Base-by-base conservation (phyloP, 2,888 invertebrate species). In the Bellardia pandia region DNA sequence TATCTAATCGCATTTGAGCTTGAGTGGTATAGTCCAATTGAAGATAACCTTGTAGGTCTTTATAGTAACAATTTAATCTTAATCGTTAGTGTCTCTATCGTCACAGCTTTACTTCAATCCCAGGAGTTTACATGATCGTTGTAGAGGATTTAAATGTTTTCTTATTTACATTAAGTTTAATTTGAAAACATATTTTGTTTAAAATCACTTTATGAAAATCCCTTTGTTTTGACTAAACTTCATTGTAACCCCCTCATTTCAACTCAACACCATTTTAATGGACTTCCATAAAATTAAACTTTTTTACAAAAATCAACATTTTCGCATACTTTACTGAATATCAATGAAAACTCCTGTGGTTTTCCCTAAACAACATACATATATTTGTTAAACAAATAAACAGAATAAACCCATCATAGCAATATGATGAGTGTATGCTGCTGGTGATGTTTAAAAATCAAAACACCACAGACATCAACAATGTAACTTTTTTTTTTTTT, bases 321-420 rank as follows among this genome's bases (percentile, higher is more conserved):
- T 45, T 62, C 33, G n/a, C 69, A 64, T 64, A 71, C n/a, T 83
- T 62, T 64, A 56, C 23, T 56, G 33, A 66, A 58, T 48, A 82
- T 76, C 53, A 83, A 76, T 74, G 84, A 68, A 85, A 85, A 78
- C 84, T 85, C 85, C 74, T 79, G 85, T 79, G 85, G 85, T 69
- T 79, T 75, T 75, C 33, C 42, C 42, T 37, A 69, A 9, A 64
- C 33, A 40, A 64, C 33, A 40, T 56, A 23, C 23, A 23, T 23
- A 23, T 23, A 71, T 30, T 33, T 37, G 30, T 37, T 45, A 60
- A 48, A 56, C 56, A 33, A 56, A 72, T 82, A 37, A 58, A 48
- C 23, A 37, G 45, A 69, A 1, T 62, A 23, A 56, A 23, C 58
- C 3, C 9, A 58, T 33, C 30, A 16, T n/a, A 71, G 62, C 56